These are phyloP conservation scores for Saccopteryx bilineata DNA, from an alignment of 2,113 vertebrate species.

Conservation along the genomic window DNA sequence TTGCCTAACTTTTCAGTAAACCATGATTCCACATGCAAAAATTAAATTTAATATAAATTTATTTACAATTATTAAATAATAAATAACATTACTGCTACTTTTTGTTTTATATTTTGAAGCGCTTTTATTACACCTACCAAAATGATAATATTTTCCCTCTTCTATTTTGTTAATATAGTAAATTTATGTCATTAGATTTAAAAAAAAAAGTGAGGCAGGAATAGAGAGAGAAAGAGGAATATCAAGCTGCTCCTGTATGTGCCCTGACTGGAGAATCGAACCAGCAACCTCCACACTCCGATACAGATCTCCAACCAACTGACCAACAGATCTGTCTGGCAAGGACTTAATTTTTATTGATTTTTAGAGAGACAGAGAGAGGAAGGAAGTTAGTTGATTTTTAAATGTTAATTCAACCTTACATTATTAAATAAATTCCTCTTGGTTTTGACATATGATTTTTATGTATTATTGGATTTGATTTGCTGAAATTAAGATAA, in stretches of 20 bases:
- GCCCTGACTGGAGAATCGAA: too few relatives aligned
- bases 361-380: too few relatives aligned
- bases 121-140: background rate
- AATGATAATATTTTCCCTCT: background rate
- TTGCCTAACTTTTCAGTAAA: slow-evolving; percentile 82
- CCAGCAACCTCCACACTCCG: too few relatives aligned
- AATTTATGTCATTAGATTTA: background rate
- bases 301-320: too few relatives aligned
- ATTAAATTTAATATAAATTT: slow-evolving; percentile 83
- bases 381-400: background rate
- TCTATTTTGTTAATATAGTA: background rate
- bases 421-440: background rate
- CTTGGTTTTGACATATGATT: background rate
- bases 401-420: background rate
- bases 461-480: background rate
- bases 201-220: too few relatives aligned
- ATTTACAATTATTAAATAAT: slow-evolving; percentile 85
- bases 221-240: too few relatives aligned
- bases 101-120: slow-evolving; percentile 53
- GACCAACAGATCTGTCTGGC: too few relatives aligned
- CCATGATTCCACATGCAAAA: slow-evolving; percentile 82
- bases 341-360: too few relatives aligned
- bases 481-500: background rate
- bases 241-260: too few relatives aligned
- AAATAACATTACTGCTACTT: slow-evolving; percentile 82